Conservation (phyloP, 1,140 invertebrate species). For the Pectinophora gossypiella region DNA sequence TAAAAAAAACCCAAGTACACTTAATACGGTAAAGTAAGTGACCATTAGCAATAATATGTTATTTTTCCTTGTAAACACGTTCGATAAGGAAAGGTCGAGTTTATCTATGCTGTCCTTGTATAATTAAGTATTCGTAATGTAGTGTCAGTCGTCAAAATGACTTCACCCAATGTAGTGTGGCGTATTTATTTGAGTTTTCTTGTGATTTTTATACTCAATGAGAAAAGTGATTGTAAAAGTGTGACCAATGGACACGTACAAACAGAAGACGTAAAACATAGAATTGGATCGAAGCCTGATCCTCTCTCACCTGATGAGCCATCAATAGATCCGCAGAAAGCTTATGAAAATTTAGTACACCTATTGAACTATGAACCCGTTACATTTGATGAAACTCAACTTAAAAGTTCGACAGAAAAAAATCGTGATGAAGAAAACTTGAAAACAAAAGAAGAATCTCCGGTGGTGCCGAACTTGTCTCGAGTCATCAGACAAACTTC, state of each 20-base stretch:
- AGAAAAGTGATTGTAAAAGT: too few relatives aligned
- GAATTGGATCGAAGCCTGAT: too few relatives aligned
- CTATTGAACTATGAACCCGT: not conserved
- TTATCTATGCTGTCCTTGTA: slow-evolving; percentile 16
- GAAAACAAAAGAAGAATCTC: too few relatives aligned
- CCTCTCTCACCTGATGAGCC: too few relatives aligned
- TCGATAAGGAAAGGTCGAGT: slow-evolving; percentile 32
- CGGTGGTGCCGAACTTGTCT: not conserved
- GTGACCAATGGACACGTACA: too few relatives aligned
- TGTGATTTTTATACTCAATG: too few relatives aligned
- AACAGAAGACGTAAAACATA: too few relatives aligned
- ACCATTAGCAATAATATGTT: not conserved
- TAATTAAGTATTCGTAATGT: not conserved
- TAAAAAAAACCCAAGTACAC: not conserved
- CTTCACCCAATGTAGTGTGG: not conserved
- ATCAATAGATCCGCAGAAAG: too few relatives aligned
- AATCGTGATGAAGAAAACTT: not conserved
- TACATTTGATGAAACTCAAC: not conserved
- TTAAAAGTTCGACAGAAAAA: not conserved
- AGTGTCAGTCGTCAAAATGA: slow-evolving; percentile 24
- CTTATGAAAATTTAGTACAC: not conserved
- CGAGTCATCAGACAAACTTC: slow-evolving; percentile 4
- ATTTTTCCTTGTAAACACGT: not conserved
- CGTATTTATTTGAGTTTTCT: too few relatives aligned
- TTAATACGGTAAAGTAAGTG: not conserved